A percentile compares a stretch with the other conserved stretches of the same genome.
Evolutionary conservation across 35 echinoderm and acorn worm genomes (phyloP).

Genomic region (Patiria miniata): DNA sequence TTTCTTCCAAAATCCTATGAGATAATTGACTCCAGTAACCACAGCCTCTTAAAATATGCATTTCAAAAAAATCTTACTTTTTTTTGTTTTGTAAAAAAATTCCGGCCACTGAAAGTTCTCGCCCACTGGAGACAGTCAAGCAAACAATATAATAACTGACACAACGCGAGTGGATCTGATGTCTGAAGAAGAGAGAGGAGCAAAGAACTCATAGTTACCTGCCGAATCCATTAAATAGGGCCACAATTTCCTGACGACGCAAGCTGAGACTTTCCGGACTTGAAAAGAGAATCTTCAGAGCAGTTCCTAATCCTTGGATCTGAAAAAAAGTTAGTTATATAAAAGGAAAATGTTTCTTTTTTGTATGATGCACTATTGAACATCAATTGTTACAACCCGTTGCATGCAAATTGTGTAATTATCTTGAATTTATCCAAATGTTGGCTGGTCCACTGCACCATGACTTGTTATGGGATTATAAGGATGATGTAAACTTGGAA

Average conservation of each 20-base stretch:
- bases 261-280: constrained; percentile 54
- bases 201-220: constrained; percentile 38
- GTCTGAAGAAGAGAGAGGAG: too few relatives aligned
- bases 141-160: too few relatives aligned
- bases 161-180: too few relatives aligned
- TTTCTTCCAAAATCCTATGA: too few relatives aligned
- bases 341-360: not conserved
- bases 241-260: constrained; percentile 75
- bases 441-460: not conserved
- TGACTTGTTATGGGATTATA: not conserved
- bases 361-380: not conserved
- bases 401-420: not conserved
- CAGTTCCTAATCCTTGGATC: constrained; percentile 88
- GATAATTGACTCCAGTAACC: too few relatives aligned
- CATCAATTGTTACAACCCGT: too few relatives aligned
- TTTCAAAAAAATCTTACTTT: too few relatives aligned
- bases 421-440: not conserved
- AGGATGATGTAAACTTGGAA: not conserved
- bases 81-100: too few relatives aligned
- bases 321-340: not conserved
- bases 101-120: too few relatives aligned
- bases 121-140: too few relatives aligned
- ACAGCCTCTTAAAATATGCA: too few relatives aligned
- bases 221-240: constrained; percentile 88
- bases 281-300: constrained; percentile 92